Conservation (phyloP, 2,113 vertebrate species). For the Eupsittula cactorum region DNA sequence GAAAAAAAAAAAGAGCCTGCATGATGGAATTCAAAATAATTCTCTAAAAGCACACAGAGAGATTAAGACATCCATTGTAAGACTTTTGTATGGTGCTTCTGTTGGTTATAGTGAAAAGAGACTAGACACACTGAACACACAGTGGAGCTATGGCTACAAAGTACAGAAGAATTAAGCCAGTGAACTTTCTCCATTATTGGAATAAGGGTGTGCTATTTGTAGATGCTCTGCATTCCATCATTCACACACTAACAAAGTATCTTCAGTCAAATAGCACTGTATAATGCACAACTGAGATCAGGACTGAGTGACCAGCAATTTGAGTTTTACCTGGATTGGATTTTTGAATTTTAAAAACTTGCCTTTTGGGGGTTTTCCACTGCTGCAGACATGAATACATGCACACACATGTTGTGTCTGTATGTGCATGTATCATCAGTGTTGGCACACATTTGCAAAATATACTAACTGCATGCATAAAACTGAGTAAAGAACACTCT, state of each 20-base stretch:
- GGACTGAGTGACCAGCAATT: not conserved
- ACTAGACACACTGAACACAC: conserved; percentile 79
- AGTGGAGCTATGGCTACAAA: conserved; percentile 75
- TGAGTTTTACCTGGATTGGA: not conserved
- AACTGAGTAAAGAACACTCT: not conserved
- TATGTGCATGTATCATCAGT: not conserved
- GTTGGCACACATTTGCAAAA: not conserved
- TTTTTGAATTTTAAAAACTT: conserved; percentile 3
- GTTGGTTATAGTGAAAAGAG: conserved; percentile 81
- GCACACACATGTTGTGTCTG: not conserved
- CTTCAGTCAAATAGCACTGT: conserved; percentile 23
- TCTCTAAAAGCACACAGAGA: conserved; percentile 84
- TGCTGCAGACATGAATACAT: not conserved
- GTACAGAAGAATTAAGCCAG: conserved; percentile 73
- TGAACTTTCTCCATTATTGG: conserved; percentile 70
- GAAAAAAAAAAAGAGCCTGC: conserved; percentile 68
- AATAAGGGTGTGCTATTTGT: conserved; percentile 49
- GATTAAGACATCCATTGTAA: conserved; percentile 87
- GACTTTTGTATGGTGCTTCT: conserved; percentile 84
- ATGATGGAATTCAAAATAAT: conserved; percentile 86
- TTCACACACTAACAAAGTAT: not conserved
- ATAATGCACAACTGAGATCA: not conserved
- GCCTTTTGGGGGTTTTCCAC: not conserved
- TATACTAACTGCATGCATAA: not conserved
- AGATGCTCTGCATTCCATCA: conserved; percentile 20